Conservation (phyloP, 2,797 vertebrate genomes). For the Gallinago nigripennis region DNA sequence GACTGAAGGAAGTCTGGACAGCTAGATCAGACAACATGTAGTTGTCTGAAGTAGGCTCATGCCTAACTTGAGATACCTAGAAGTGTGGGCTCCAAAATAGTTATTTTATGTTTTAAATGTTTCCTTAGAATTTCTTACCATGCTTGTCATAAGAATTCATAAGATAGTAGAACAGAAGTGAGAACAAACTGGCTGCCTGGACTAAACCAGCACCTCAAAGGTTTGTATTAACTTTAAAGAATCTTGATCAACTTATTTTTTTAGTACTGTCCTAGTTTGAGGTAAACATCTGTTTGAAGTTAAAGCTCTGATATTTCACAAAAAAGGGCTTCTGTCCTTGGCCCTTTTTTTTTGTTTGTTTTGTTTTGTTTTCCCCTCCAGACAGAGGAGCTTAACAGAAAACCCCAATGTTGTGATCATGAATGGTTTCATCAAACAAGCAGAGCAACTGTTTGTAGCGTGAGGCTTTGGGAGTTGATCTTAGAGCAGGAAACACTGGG, state of each 20-base stretch:
- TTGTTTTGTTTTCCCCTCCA: too few relatives aligned
- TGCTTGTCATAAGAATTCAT: not conserved
- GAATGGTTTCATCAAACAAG: not conserved
- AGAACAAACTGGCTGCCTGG: not conserved
- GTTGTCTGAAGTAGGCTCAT: not conserved
- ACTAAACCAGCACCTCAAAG: not conserved
- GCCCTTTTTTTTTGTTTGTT: too few relatives aligned
- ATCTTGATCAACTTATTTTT: not conserved
- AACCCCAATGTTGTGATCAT: accelerated
- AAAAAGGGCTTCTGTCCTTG: not conserved
- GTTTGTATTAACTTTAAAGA: not conserved
- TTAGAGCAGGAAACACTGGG: not conserved
- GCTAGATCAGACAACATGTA: not conserved
- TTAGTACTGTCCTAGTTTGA: too few relatives aligned
- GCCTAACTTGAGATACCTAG: not conserved
- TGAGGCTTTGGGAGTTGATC: not conserved
- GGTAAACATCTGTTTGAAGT: not conserved
- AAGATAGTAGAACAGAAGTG: not conserved
- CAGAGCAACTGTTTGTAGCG: not conserved
- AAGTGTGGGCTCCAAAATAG: not conserved
- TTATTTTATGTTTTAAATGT: not conserved
- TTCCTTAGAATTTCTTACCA: not conserved
- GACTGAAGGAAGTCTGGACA: not conserved
- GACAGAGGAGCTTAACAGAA: not conserved
- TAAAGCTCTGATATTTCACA: not conserved